Base-by-base conservation (phyloP, 2,888 invertebrate species). In the Nomada fabriciana region DNA sequence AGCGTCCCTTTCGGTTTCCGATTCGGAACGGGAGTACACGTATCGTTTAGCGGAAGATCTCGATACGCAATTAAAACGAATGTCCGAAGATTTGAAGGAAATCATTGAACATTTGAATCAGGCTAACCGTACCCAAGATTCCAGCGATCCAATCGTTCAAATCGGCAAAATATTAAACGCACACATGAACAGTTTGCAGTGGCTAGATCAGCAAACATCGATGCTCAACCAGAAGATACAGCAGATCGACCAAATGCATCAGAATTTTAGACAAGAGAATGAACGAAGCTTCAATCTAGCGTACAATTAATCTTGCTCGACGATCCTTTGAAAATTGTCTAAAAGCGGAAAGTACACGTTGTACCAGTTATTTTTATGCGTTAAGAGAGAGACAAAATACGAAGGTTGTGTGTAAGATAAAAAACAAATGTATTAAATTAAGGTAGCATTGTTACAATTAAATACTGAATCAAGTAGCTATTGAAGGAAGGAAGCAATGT, bases 121-220 rank as follows among this genome's bases (percentile, higher is more conserved):
- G 91, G 96, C 97, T 0, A 98, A 97, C 91, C 96, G 97, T 89
- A 96, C 96, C 59, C 97, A 97, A 90, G 97, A 98, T 89, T 96
- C 96, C 59, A 96, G 96, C 84, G 98, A 98, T 94, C 98, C 98
- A 0, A 97, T 98, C 65, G 97, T 97, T 11, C 98, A 98, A 94
- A 98, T 99, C 87, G 97, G 98, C 0, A 97, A 98, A 86, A 98
- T 99, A 84, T 94, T 99, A 4, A 99, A 98, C 94, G 98, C 98
- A 0, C 99, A 99, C 93, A 98, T 98, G 97, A 98, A 98, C 64
- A 98, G 98, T 0, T 95, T 99, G 92, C 98, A 98, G 89, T 99
- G 98, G 98, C 96, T 99, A 59, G 98, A 99, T 92, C 96, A 97
- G 85, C 97, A 97, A 74, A 97, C 98, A 5, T 96, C 96, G 0